Conservation (phyloP, 2,113 vertebrate genomes). For the Pseudolaguvia tuberculata region DNA sequence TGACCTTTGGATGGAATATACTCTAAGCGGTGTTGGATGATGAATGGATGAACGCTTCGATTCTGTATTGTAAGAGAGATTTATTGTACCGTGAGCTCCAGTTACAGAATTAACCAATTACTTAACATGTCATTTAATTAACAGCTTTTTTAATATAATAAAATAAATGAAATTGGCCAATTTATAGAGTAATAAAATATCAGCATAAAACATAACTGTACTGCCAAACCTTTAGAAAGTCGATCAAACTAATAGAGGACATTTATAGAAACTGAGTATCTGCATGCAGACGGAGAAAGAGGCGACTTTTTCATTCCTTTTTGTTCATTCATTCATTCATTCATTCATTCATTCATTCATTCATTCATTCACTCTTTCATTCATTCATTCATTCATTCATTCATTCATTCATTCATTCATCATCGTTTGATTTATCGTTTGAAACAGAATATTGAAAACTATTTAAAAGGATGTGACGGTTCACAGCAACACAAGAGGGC, state of each 20-base stretch:
- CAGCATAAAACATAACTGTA: neutral
- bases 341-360: neutral
- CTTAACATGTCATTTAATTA: conserved; percentile 16
- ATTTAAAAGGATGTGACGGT: too few relatives aligned
- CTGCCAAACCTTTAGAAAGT: conserved; percentile 1
- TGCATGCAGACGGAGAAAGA: neutral
- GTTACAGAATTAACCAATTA: neutral
- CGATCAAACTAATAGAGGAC: conserved; percentile 11
- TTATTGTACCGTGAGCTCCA: neutral
- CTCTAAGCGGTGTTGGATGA: too few relatives aligned
- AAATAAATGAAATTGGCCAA: neutral
- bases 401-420: neutral
- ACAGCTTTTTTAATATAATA: conserved; percentile 4
- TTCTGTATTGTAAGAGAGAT: neutral
- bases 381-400: neutral
- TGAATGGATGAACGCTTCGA: neutral
- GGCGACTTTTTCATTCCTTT: too few relatives aligned
- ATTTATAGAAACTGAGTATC: neutral
- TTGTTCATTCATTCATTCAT: neutral
- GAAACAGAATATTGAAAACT: too few relatives aligned
- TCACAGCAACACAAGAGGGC: too few relatives aligned
- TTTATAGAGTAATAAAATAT: conserved; percentile 20
- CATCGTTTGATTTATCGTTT: too few relatives aligned
- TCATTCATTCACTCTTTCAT: neutral
- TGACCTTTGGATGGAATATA: too few relatives aligned